Evolutionary conservation across 2,797 vertebrate genomes (phyloP), one percentile per base, ranked within the genome.

Genomic region (Anguilla obscura): DNA sequence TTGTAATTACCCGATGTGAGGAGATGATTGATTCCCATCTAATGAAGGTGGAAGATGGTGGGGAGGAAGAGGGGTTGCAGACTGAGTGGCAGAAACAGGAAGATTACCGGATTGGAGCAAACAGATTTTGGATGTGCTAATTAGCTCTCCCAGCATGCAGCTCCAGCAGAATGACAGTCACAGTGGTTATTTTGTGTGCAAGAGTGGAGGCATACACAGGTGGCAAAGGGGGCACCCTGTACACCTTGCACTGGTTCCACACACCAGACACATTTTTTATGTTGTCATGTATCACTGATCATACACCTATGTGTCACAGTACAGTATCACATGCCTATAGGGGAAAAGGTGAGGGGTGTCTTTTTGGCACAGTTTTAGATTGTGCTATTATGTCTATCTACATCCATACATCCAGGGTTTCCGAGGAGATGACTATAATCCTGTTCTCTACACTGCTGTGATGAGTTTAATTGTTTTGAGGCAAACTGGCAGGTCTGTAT

Each of bases 71-170:
- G 45, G 40, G 10, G 5, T 14, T 36, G 48, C 90, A 92, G 89
- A 91, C 90, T 92, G 88, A 88, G 90, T 89, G 87, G 90, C 93
- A 91, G 91, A 90, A 88, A 89, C 86, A 2, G 40, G 85, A 90
- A 94, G 93, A 91, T 93, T 92, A 92, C 92, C 91, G 90, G 91
- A 93, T 90, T 92, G 91, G 93, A 27, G 93, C 90, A 91, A 92
- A 93, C 91, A 91, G 94, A 94, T 93, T 93, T 95, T 92, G 93
- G 91, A 93, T 92, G 93, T 92, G 93, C 94, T 95, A 96, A 96
- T 96, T 96, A 96, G 93, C 94, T 95, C 93, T 94, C 94, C 90
- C 95, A 95, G 94, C 95, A 95, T 95, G 95, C 91, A 86, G 71
- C 93, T 94, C 89, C 83, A 94, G 92, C 93, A 94, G 93, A 93